Evolutionary conservation across 2,888 invertebrate species (phyloP), one percentile per base, ranked within the genome.

Genomic region (Mellilla xanthometata): DNA sequence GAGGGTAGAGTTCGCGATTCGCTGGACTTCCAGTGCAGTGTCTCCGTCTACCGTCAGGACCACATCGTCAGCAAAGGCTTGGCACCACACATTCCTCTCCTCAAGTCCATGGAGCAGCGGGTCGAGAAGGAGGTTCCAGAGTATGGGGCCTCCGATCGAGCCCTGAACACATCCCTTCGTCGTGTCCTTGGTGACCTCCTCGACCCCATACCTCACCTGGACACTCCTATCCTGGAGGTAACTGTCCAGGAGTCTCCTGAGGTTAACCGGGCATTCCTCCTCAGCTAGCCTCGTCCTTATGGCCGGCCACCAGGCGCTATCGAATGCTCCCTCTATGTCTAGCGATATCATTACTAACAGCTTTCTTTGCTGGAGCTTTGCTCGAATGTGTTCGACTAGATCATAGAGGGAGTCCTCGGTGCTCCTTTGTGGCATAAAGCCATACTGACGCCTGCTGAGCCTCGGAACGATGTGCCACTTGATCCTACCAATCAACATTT

Each of bases 371-470:
- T 27, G 3, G 4, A 12, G 4, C 4, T 31, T 39, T 1, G 1
- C 1, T 0, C 6, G 1, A 1, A 40, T 22, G 26, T 28, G 32
- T 8, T 19, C 27, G 9, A 39, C 11, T 3, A 38, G 24, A 11
- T 27, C 32, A 23, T 38, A 47, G 11, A 39, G 35, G 12, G 39
- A 30, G 42, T 51, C 39, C 15, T 50, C 36, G 2, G 49, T 39
- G 28, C 50, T 28, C 5, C 27, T 10, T 12, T 39, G 41, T n/a
- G 45, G 50, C 31, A 35, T 28, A 10, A 45, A 50, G 6, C 49
- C 49, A 15, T 40, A 49, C 24, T 44, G 35, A 39, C 35, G 47
- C 32, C 44, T 29, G n/a, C 48, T 48, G 31, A 48, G 26, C 38
- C 42, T 45, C 28, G 49, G 53, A 1, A 30, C 32, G 33, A 47